phyloP scores from a whole-genome alignment of 2,797 vertebrate species.

The Pantherophis alleghaniensis region DNA sequence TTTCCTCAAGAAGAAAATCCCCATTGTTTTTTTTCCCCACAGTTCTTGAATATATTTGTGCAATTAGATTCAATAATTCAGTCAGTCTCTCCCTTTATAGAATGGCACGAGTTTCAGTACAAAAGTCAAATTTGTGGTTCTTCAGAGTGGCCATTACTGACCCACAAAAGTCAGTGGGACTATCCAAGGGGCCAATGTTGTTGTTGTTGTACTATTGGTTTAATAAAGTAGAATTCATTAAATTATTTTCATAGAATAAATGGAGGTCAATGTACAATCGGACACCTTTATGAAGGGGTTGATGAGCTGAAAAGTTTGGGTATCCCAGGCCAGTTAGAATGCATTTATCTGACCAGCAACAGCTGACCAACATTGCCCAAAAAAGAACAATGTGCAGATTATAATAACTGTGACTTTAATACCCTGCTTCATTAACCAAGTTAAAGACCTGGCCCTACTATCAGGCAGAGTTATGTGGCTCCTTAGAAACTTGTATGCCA shows the following conservation, averaged over 20 bases:
- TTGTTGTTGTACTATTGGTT: background rate
- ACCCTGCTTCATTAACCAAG: background rate
- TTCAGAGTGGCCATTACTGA: background rate
- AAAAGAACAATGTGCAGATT: background rate
- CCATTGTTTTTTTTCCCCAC: background rate
- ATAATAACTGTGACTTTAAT: background rate
- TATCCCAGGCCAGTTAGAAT: background rate
- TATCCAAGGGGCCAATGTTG: background rate
- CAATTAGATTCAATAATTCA: background rate
- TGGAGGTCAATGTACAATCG: background rate
- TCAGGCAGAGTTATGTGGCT: background rate
- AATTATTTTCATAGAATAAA: background rate
- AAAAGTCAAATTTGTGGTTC: background rate
- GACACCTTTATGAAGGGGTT: background rate
- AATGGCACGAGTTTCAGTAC: background rate
- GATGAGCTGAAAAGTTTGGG: background rate
- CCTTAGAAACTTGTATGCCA: background rate
- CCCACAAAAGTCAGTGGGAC: background rate
- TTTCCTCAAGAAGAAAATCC: background rate
- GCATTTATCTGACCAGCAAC: background rate
- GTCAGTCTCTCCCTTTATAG: background rate
- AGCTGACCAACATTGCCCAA: background rate
- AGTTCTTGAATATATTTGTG: background rate
- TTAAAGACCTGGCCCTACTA: background rate
- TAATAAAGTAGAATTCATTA: background rate